Percentiles rank a stretch among this genome's conserved stretches.
phyloP scores from a whole-genome alignment of 2,888 invertebrate genomes.

The Drosophila testacea region DNA sequence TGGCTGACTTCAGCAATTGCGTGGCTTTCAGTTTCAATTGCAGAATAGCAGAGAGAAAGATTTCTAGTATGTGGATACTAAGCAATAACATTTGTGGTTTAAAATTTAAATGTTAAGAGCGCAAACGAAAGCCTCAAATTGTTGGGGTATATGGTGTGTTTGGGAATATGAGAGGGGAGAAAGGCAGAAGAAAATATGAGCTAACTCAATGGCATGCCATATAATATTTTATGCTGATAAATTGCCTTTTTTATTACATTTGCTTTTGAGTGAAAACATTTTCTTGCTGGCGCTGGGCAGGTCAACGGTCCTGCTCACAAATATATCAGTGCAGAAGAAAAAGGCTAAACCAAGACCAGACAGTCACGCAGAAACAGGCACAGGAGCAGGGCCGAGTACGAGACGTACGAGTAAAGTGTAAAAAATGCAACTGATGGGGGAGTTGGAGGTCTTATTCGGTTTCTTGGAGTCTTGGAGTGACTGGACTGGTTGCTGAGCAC shows the following conservation, averaged over 20 bases:
- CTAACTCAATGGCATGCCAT: slow-evolving; percentile 80
- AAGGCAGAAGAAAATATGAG: slow-evolving; percentile 64
- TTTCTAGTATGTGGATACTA: neutral
- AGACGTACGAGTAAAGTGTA: slow-evolving; percentile 38
- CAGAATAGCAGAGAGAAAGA: slow-evolving; percentile 14
- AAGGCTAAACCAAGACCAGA: slow-evolving; percentile 44
- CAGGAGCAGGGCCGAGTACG: neutral
- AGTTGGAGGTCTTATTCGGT: slow-evolving; percentile 38
- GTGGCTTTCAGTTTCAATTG: slow-evolving; percentile 42
- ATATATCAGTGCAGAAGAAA: slow-evolving; percentile 55
- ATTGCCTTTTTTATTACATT: slow-evolving; percentile 79
- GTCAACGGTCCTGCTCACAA: slow-evolving; percentile 68
- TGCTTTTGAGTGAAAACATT: slow-evolving; percentile 79
- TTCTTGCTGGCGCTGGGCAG: slow-evolving; percentile 63
- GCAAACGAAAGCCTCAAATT: slow-evolving; percentile 53
- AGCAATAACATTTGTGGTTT: slow-evolving; percentile 60
- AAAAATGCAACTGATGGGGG: slow-evolving; percentile 39
- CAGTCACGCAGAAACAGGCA: slow-evolving; percentile 31
- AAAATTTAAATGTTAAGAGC: slow-evolving; percentile 57
- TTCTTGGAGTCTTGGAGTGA: slow-evolving; percentile 12
- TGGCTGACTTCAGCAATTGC: slow-evolving; percentile 67
- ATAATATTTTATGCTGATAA: slow-evolving; percentile 81
- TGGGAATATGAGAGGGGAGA: neutral
- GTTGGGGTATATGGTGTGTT: slow-evolving; percentile 28
- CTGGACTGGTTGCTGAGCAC: slow-evolving; percentile 35